Evolutionary conservation across 2,113 vertebrate genomes (phyloP), one percentile per base, ranked within the genome.

Genomic region (Onychostoma macrolepis): DNA sequence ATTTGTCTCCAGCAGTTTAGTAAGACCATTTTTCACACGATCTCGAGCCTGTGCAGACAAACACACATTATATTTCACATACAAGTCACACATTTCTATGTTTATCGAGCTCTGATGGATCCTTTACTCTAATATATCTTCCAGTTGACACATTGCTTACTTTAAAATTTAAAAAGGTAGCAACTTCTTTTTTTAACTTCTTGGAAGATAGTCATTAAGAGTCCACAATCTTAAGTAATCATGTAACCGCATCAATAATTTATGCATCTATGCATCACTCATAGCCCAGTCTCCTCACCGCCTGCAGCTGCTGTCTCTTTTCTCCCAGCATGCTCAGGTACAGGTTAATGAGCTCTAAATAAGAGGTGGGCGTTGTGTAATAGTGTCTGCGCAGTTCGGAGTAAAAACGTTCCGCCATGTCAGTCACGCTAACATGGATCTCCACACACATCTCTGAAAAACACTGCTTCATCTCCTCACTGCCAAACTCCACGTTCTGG

Each of bases 311-410:
- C 78, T 94, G 91, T 86, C 90, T 96, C 92, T 97, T 97, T 56
- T 95, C 92, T 8, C 78, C 89, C 7, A 97, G 92, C 96, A 97
- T 97, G 48, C 90, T 87, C 69, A 97, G 91, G 87, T 96, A 97
- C 63, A 97, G 94, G 83, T 97, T 96, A 90, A 97, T 97, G 84
- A 97, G 95, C 88, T 97, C 96, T 90, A 97, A 92, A 91, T 97
- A 97, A 83, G 96, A 97, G 58, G 96, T 97, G 33, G 96, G 96
- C 0, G 95, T 97, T 4, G 96, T 96, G 89, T 97, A 97, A 90
- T 97, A 96, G 5, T 95, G 88, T 3, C 96, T 91, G 21, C 96
- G 93, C 63, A 97, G 92, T 88, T 97, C 97, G 0, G 88, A 88
- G 76, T 95, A 97, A 84, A 96, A 97, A 78, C 92, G 90, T 1